A percentile compares a stretch with the other conserved stretches of the same genome.
Evolutionary conservation across 2,888 invertebrate genomes (phyloP).

Genomic region (Protophormia terraenovae): DNA sequence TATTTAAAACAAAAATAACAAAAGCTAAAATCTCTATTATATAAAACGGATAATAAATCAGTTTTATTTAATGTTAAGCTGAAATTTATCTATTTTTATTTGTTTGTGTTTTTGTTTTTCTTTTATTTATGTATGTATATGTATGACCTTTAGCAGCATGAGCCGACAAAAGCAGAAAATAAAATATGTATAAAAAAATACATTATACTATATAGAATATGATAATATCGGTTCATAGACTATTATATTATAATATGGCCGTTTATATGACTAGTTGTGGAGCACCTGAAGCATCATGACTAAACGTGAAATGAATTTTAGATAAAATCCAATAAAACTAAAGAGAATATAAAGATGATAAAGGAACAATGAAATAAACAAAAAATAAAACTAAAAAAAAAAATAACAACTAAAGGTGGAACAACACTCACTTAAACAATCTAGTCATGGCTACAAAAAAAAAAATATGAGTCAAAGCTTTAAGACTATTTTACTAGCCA

Average conservation of each 20-base stretch:
- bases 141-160: neutral
- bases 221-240: slow-evolving; percentile 54
- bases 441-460: slow-evolving; percentile 12
- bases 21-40: neutral
- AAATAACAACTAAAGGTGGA: neutral
- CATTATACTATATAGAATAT: slow-evolving; percentile 9
- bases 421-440: neutral
- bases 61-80: slow-evolving; percentile 33
- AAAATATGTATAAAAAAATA: slow-evolving; percentile 15
- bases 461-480: neutral
- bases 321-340: slow-evolving; percentile 49
- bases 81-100: slow-evolving; percentile 17
- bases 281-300: slow-evolving; percentile 60
- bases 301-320: slow-evolving; percentile 65
- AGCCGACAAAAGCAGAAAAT: neutral
- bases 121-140: neutral
- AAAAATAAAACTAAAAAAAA: neutral
- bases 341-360: slow-evolving; percentile 6
- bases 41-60: slow-evolving; percentile 39
- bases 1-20: neutral
- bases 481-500: slow-evolving; percentile 22
- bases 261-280: slow-evolving; percentile 46
- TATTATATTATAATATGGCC: slow-evolving; percentile 55
- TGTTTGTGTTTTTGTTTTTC: neutral
- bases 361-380: slow-evolving; percentile 3